Conservation (phyloP, 2,888 invertebrate species). For the Pterobdella sp. region DNA sequence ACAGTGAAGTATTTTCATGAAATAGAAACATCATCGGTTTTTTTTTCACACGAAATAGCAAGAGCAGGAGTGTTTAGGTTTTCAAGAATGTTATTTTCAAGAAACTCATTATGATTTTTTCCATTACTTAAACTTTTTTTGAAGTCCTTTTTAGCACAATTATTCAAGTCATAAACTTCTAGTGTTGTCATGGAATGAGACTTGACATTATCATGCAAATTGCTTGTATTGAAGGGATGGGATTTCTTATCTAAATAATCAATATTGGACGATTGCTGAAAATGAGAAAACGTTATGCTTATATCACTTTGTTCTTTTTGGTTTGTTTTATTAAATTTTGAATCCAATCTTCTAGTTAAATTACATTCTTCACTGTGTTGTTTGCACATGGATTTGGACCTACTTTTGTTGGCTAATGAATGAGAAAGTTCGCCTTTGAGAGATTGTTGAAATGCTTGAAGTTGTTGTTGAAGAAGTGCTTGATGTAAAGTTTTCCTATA, state of each 20-base stretch:
- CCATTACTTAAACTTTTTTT: no score
- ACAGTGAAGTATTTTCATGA: no score
- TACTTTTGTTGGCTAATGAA: not conserved
- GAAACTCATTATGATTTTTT: no score
- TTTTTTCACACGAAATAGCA: no score
- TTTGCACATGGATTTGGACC: not conserved
- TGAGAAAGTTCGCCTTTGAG: not conserved
- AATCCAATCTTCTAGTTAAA: not conserved
- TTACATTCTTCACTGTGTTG: not conserved
- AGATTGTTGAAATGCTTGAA: not conserved
- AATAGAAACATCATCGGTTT: no score
- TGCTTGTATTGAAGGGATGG: not conserved
- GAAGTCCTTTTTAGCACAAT: no score
- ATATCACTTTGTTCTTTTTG: not conserved
- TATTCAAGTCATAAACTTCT: not conserved
- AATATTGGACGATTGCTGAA: not conserved
- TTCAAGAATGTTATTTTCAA: no score
- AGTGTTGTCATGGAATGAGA: not conserved
- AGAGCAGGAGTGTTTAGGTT: no score
- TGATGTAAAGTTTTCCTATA: not conserved
- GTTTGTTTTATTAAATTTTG: not conserved
- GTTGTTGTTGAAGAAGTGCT: constrained; percentile 4
- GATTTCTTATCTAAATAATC: not conserved
- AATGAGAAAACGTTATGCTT: not conserved
- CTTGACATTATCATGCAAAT: not conserved